Percentiles rank a stretch among this genome's conserved stretches.
These are phyloP conservation scores for Cantharis rustica DNA, from an alignment of 2,888 invertebrate species.

Conservation along the genomic window DNA sequence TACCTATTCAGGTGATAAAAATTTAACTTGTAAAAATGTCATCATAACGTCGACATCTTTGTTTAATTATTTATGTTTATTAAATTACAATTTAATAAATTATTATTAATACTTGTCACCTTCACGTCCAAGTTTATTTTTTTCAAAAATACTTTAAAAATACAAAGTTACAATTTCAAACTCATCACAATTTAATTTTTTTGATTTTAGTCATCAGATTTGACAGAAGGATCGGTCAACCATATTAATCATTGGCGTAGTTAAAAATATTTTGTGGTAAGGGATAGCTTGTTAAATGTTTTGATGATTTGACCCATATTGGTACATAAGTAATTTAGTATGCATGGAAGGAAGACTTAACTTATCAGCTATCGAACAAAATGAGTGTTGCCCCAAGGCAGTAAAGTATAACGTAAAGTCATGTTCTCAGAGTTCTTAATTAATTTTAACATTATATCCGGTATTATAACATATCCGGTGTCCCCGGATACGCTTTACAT, in stretches of 20 bases:
- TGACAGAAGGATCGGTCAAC: background rate
- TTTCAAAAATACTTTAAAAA: background rate
- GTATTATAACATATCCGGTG: no score
- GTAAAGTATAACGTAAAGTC: no score
- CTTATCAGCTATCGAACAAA: no score
- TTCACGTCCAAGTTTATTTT: background rate
- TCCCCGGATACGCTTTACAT: no score
- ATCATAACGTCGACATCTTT: conserved; percentile 7
- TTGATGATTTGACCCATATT: no score
- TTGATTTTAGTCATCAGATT: background rate
- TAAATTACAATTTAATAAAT: background rate
- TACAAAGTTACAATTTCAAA: background rate
- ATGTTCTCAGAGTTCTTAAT: no score
- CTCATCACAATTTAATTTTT: background rate
- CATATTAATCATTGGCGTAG: background rate
- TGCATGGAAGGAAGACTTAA: no score
- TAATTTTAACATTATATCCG: no score
- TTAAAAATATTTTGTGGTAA: background rate
- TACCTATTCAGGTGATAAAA: background rate
- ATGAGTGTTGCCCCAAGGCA: no score
- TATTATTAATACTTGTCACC: background rate
- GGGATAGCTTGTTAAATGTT: no score
- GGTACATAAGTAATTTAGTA: no score
- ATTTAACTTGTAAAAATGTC: background rate
- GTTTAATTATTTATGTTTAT: background rate